phyloP scores from a whole-genome alignment of 1,140 invertebrate genomes.

The Diploscapter pachys region DNA sequence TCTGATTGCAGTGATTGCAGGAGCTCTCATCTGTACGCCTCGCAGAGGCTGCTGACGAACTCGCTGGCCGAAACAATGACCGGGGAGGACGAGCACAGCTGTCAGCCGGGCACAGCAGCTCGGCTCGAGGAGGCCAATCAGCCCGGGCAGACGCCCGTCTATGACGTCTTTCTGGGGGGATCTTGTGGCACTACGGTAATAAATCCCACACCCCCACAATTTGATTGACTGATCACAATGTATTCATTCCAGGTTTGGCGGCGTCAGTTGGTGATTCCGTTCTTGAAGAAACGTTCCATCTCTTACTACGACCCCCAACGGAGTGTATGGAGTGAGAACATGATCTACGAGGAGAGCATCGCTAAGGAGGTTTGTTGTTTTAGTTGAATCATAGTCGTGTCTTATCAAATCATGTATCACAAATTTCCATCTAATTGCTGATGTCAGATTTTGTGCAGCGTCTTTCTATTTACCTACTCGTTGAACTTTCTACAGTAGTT shows the following conservation, averaged over 20 bases:
- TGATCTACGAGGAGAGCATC: conserved; percentile 52
- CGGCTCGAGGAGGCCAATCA: conserved; percentile 21
- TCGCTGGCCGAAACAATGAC: conserved; percentile 12
- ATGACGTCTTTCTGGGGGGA: conserved; percentile 56
- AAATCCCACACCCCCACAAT: conserved; percentile 28
- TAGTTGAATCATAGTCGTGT: background rate
- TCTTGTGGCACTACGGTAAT: conserved; percentile 52
- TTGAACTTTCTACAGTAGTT: too few relatives aligned
- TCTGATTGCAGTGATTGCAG: background rate
- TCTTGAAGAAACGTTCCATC: conserved; percentile 54
- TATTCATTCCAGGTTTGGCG: conserved; percentile 34
- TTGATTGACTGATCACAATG: background rate
- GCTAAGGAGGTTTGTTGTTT: conserved; percentile 48
- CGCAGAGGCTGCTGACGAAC: background rate
- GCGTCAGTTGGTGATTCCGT: conserved; percentile 56
- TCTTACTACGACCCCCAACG: conserved; percentile 57
- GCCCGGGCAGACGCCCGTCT: conserved; percentile 38
- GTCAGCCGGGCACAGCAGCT: conserved; percentile 11
- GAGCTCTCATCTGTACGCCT: conserved; percentile 1
- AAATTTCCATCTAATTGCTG: too few relatives aligned
- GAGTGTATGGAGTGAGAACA: conserved; percentile 53
- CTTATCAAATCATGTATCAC: too few relatives aligned
- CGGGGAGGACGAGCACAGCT: conserved; percentile 12
- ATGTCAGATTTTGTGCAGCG: too few relatives aligned
- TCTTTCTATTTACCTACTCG: too few relatives aligned